Percentiles rank a stretch among this genome's conserved stretches.
Conservation (phyloP, 1,140 invertebrate genomes). For the Phthorimaea operculella region DNA sequence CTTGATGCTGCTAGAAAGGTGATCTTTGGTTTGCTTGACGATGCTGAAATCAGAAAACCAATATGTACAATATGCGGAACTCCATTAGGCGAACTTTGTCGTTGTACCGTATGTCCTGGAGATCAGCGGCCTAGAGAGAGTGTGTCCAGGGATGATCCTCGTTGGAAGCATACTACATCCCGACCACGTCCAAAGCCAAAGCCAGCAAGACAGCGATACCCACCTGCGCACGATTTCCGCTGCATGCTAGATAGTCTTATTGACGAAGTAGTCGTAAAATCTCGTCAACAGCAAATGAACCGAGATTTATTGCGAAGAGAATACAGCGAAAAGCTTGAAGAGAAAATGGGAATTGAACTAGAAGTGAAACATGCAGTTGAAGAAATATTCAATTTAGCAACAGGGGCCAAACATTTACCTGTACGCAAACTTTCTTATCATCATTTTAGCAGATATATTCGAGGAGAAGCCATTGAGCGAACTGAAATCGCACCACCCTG, state of each 20-base stretch:
- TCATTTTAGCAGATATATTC: slow-evolving; percentile 28
- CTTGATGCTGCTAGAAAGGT: slow-evolving; percentile 26
- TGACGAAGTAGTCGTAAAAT: slow-evolving; percentile 15
- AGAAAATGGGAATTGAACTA: slow-evolving; percentile 10
- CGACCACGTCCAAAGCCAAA: slow-evolving; percentile 9
- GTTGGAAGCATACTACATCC: slow-evolving; percentile 30
- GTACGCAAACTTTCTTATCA: slow-evolving; percentile 20
- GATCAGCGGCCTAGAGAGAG: slow-evolving; percentile 20
- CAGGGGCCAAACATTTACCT: slow-evolving; percentile 17
- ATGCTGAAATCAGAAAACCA: slow-evolving; percentile 19
- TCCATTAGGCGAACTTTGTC: slow-evolving; percentile 25
- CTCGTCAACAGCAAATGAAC: not conserved
- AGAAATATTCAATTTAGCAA: slow-evolving; percentile 29
- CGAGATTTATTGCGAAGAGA: not conserved
- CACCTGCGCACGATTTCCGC: slow-evolving; percentile 28
- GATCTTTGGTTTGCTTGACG: slow-evolving; percentile 41
- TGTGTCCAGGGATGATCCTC: slow-evolving; percentile 28
- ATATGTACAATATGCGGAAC: slow-evolving; percentile 29
- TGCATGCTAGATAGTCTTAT: slow-evolving; percentile 30
- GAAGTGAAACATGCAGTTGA: slow-evolving; percentile 8
- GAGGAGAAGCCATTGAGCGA: slow-evolving; percentile 27
- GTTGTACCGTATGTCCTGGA: slow-evolving; percentile 22
- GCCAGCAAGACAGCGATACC: slow-evolving; percentile 21
- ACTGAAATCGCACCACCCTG: slow-evolving; percentile 10
- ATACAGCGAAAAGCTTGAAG: slow-evolving; percentile 15